phyloP scores from a whole-genome alignment of 2,797 vertebrate species.

The Morelia viridis region DNA sequence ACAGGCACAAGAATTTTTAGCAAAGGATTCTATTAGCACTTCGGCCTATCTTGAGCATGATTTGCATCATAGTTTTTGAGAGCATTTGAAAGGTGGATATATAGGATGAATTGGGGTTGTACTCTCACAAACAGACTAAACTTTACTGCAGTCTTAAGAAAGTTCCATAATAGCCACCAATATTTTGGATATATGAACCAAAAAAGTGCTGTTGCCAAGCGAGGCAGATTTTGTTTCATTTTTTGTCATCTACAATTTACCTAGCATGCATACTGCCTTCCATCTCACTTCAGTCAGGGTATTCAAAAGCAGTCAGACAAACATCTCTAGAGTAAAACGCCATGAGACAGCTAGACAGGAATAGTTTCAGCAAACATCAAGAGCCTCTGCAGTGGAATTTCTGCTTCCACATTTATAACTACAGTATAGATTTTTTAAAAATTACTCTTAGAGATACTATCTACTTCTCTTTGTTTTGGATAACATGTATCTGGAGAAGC shows the following conservation, averaged over 20 bases:
- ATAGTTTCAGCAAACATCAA: conserved; percentile 54
- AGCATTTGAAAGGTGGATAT: neutral
- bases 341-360: conserved; percentile 55
- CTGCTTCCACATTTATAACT: conserved; percentile 51
- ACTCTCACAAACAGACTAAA: neutral
- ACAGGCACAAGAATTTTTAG: neutral
- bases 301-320: conserved; percentile 63
- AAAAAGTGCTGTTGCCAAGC: conserved; percentile 34
- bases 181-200: neutral
- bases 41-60: conserved; percentile 45
- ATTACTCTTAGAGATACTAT: conserved; percentile 12
- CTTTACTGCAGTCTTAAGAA: neutral
- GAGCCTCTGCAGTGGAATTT: conserved; percentile 43
- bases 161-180: neutral
- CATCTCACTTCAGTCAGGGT: conserved; percentile 58
- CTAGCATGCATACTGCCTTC: conserved; percentile 53
- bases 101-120: conserved; percentile 15
- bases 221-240: conserved; percentile 47
- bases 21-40: conserved; percentile 50
- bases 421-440: conserved; percentile 45
- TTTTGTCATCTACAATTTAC: conserved; percentile 51
- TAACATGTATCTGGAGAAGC: neutral
- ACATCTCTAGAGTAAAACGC: conserved; percentile 66
- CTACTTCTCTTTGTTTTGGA: conserved; percentile 7
- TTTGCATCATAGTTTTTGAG: conserved; percentile 26